phyloP scores from a whole-genome alignment of 30 jellyfish, hydroid and myxozoan species.

The Hydractinia symbiolongicarpus region DNA sequence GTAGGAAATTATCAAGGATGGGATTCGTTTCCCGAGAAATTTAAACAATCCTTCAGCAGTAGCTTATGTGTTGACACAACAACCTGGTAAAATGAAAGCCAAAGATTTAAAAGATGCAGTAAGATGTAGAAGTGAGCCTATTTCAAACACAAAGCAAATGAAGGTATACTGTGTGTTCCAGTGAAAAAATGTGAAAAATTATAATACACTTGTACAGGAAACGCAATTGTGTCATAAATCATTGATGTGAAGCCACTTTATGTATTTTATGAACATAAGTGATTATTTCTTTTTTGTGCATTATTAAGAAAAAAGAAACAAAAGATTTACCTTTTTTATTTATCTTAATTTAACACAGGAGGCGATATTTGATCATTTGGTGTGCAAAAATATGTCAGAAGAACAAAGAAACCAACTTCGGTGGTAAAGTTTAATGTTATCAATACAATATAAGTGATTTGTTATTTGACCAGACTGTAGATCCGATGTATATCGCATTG shows the following conservation, averaged over 20 bases:
- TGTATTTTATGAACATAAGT: too few species aligned
- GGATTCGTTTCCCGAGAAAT: constrained; percentile 82
- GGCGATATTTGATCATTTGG: constrained; percentile 84
- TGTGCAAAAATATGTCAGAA: constrained; percentile 48
- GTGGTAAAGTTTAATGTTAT: constrained; percentile 40
- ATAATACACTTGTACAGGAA: constrained; percentile 26
- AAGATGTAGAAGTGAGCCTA: not conserved
- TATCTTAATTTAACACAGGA: constrained; percentile 54
- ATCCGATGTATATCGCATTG: too few species aligned
- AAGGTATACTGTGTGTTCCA: not conserved
- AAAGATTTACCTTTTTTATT: too few species aligned
- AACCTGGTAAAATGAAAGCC: constrained; percentile 80
- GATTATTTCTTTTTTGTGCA: too few species aligned
- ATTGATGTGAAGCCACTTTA: too few species aligned
- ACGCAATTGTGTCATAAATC: constrained; percentile 22
- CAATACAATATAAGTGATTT: too few species aligned
- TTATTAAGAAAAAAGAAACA: too few species aligned
- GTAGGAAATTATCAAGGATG: constrained; percentile 65
- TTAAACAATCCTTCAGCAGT: constrained; percentile 81
- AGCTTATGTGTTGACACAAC: constrained; percentile 63
- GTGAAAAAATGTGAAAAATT: not conserved
- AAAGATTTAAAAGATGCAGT: constrained; percentile 63
- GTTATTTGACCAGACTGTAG: too few species aligned
- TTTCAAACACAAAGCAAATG: not conserved
- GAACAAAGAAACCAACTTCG: constrained; percentile 83